Percentiles rank a stretch among this genome's conserved stretches.
Conservation (phyloP, 1,140 invertebrate species). For the Nautilus pompilius region DNA sequence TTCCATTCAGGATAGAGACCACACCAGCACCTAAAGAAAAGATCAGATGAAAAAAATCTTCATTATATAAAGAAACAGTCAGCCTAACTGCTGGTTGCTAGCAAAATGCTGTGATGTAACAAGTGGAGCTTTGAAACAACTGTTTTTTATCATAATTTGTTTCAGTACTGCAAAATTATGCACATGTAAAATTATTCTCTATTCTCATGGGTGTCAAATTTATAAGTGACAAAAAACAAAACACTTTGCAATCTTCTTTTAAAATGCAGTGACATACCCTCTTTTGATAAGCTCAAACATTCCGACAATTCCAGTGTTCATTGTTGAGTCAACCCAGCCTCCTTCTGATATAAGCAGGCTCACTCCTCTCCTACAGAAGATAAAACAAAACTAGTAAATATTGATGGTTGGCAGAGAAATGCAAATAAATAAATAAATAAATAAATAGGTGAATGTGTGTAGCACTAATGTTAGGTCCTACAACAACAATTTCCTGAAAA, state of each 20-base stretch:
- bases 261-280: conserved; percentile 27
- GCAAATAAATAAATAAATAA: not conserved
- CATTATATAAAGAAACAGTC: too few species aligned
- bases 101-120: too few species aligned
- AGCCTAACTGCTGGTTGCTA: too few species aligned
- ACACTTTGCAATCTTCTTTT: not conserved
- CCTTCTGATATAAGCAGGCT: conserved; percentile 52
- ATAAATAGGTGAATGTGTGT: not conserved
- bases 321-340: conserved; percentile 59
- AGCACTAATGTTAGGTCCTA: not conserved
- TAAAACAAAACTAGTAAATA: not conserved
- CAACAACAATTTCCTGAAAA: not conserved
- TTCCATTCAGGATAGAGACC: too few species aligned
- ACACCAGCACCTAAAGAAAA: too few species aligned
- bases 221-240: not conserved
- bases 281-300: conserved; percentile 55
- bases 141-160: not conserved
- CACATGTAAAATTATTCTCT: not conserved
- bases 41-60: too few species aligned
- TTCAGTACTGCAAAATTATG: not conserved
- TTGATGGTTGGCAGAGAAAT: not conserved
- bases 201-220: not conserved
- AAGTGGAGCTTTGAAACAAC: too few species aligned
- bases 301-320: conserved; percentile 55
- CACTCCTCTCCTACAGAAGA: conserved; percentile 51